Conservation (phyloP, 1,140 invertebrate genomes). For the Bacillus rossius region DNA sequence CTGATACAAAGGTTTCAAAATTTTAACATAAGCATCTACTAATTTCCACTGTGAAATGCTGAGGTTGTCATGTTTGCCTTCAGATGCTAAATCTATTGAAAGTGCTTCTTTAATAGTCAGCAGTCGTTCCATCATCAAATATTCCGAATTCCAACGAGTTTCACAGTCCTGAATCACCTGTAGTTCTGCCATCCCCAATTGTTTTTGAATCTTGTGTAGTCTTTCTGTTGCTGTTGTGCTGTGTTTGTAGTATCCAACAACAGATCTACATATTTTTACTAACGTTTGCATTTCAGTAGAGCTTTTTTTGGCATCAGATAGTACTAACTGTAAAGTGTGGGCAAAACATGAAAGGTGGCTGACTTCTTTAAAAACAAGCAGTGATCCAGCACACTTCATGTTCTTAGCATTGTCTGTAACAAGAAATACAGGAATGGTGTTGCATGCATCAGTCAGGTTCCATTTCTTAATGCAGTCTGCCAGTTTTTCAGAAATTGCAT, state of each 20-base stretch:
- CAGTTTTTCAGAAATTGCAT: too few relatives aligned
- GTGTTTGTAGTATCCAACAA: slow-evolving; percentile 9
- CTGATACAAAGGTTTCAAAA: slow-evolving; percentile 11
- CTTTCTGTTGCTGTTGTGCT: slow-evolving; percentile 7
- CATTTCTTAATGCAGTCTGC: too few relatives aligned
- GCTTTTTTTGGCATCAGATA: too few relatives aligned
- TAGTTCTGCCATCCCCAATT: slow-evolving; percentile 1
- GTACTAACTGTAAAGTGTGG: too few relatives aligned
- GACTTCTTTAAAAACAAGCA: too few relatives aligned
- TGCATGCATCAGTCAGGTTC: too few relatives aligned
- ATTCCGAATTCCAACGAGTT: slow-evolving; percentile 11
- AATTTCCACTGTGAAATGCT: slow-evolving; percentile 2
- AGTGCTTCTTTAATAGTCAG: slow-evolving; percentile 1
- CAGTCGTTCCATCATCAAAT: slow-evolving; percentile 14
- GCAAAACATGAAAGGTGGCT: too few relatives aligned
- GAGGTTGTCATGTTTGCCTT: neutral
- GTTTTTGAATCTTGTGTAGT: slow-evolving; percentile 3
- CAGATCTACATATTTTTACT: too few relatives aligned
- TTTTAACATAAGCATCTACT: neutral
- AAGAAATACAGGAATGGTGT: too few relatives aligned
- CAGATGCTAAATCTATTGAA: neutral
- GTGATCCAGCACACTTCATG: too few relatives aligned
- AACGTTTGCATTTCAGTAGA: too few relatives aligned
- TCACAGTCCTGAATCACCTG: slow-evolving; percentile 7
- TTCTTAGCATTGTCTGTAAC: too few relatives aligned